A percentile compares a stretch with the other conserved stretches of the same genome.
phyloP scores from a whole-genome alignment of 2,797 vertebrate species.

The Scleropages formosus region DNA sequence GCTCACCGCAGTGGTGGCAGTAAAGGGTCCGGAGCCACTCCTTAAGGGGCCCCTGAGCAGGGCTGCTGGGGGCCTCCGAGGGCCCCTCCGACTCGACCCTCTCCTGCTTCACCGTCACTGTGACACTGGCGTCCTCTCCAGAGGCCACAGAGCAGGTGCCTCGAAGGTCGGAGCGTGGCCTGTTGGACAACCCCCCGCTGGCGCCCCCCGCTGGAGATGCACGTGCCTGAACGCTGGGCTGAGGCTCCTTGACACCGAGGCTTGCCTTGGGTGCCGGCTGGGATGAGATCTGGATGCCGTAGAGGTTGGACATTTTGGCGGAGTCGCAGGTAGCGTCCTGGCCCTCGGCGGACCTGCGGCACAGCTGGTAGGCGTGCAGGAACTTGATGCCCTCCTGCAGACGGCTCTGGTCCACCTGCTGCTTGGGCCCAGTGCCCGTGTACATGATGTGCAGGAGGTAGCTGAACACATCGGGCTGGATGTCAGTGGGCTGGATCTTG shows the following conservation, averaged over 20 bases:
- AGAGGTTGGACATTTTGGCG: constrained; percentile 88
- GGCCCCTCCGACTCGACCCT: constrained; percentile 70
- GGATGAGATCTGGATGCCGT: constrained; percentile 94
- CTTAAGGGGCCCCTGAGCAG: constrained; percentile 63
- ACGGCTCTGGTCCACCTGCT: constrained; percentile 83
- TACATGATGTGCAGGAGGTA: constrained; percentile 98
- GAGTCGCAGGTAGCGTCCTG: constrained; percentile 64
- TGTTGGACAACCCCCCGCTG: constrained; percentile 70
- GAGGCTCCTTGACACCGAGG: constrained; percentile 61
- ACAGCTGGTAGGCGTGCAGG: constrained; percentile 90
- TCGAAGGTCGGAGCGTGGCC: constrained; percentile 51
- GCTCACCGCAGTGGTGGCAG: constrained; percentile 89
- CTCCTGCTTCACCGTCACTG: constrained; percentile 83
- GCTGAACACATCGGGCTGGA: constrained; percentile 97
- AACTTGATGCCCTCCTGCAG: constrained; percentile 94
- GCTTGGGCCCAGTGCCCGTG: constrained; percentile 88
- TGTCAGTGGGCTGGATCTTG: constrained; percentile 96
- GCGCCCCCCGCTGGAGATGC: constrained; percentile 77
- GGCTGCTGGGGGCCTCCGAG: constrained; percentile 45
- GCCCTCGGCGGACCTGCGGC: constrained; percentile 73
- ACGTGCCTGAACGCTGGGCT: constrained; percentile 61
- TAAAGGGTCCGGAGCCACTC: constrained; percentile 67
- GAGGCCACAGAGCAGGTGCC: constrained; percentile 51
- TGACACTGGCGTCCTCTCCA: constrained; percentile 70
- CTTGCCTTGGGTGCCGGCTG: constrained; percentile 78